phyloP scores from a whole-genome alignment of 2,888 invertebrate genomes.

The Aspidiotus destructor region DNA sequence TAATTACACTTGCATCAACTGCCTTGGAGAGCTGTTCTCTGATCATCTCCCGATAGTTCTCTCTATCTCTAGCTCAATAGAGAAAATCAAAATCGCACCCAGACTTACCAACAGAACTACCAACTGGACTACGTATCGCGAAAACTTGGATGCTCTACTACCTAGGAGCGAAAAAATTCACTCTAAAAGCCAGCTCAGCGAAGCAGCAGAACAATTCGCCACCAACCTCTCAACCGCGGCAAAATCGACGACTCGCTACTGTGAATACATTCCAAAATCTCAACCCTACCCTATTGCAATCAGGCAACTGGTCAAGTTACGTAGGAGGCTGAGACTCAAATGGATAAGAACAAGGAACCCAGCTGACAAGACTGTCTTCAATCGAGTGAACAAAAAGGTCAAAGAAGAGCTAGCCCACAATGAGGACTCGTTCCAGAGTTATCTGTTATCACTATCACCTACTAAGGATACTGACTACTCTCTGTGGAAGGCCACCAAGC shows the following conservation, averaged over 20 bases:
- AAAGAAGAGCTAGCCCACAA: neutral
- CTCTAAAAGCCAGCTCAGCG: neutral
- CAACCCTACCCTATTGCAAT: neutral
- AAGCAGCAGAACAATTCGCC: neutral
- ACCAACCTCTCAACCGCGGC: conserved; percentile 1
- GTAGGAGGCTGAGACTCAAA: conserved; percentile 6
- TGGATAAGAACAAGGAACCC: conserved; percentile 20
- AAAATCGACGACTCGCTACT: neutral
- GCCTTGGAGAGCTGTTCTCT: neutral
- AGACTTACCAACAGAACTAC: conserved; percentile 1
- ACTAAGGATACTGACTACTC: conserved; percentile 9
- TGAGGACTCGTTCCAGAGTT: conserved; percentile 1
- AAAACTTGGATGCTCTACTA: neutral
- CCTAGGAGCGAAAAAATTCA: neutral
- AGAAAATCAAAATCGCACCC: neutral
- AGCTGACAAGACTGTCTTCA: conserved; percentile 12
- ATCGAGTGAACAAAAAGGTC: conserved; percentile 1
- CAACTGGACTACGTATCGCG: conserved; percentile 2
- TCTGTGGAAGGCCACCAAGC: conserved; percentile 14
- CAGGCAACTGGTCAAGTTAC: neutral
- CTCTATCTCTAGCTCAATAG: neutral
- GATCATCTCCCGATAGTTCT: neutral
- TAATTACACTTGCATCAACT: neutral
- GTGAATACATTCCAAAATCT: neutral
- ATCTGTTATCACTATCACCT: neutral